Evolutionary conservation across 2,797 vertebrate genomes (phyloP).

Genomic region (Erethizon dorsatum): DNA sequence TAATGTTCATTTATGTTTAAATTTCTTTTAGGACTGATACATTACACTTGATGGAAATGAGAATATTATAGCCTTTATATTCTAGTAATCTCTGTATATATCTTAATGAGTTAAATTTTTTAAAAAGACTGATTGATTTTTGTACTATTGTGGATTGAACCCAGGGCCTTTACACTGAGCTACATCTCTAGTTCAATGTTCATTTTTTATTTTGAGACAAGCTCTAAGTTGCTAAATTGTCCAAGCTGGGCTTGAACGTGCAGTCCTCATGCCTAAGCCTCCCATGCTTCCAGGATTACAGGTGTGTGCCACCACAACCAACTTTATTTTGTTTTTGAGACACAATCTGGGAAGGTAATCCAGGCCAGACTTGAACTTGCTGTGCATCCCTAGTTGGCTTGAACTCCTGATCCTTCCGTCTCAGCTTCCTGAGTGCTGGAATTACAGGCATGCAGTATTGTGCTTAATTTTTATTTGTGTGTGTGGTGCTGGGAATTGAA

Average conservation of each 20-base stretch:
- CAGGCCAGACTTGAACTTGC: background rate
- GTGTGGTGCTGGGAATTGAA: background rate
- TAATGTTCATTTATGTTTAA: conserved; percentile 32
- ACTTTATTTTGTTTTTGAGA: background rate
- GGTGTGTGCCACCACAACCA: background rate
- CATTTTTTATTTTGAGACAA: background rate
- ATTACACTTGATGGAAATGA: conserved; percentile 19
- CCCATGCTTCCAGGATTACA: background rate
- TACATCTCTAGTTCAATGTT: background rate
- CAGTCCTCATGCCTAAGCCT: background rate
- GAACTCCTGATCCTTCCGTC: background rate
- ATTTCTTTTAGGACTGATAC: background rate
- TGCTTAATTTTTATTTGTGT: background rate
- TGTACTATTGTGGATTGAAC: background rate
- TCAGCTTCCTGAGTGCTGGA: background rate
- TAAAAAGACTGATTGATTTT: background rate
- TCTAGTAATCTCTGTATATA: background rate
- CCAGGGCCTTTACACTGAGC: background rate
- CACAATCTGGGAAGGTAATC: background rate
- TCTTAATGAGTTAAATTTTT: conserved; percentile 50
- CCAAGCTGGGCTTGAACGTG: background rate
- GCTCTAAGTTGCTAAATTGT: background rate
- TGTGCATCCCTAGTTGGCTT: background rate
- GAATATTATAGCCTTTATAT: background rate
- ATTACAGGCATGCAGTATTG: background rate